These are phyloP conservation scores for Nothoprocta perdicaria DNA, from an alignment of 2,113 vertebrate genomes.

Conservation along the genomic window DNA sequence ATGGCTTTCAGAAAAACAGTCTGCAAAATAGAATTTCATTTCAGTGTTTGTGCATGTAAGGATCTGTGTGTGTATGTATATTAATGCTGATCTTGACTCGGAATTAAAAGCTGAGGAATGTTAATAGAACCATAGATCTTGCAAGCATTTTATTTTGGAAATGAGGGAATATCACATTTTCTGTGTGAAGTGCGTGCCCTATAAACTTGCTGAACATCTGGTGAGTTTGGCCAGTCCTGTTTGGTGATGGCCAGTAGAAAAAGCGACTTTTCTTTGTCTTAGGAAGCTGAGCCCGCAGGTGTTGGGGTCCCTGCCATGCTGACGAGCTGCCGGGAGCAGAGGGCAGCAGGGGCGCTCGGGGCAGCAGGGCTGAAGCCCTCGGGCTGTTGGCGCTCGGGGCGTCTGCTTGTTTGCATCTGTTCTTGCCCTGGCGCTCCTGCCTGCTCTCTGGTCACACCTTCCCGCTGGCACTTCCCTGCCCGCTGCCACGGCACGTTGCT, in stretches of 20 bases:
- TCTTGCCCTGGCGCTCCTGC: background rate
- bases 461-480: background rate
- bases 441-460: background rate
- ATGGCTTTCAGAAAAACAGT: background rate
- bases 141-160: background rate
- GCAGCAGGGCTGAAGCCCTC: background rate
- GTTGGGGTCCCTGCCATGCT: rapidly evolving
- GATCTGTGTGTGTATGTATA: background rate
- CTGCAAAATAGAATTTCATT: background rate
- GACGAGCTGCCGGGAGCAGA: background rate
- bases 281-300: background rate
- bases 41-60: background rate
- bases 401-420: background rate
- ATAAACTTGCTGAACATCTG: background rate
- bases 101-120: background rate
- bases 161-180: background rate
- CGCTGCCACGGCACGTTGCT: background rate
- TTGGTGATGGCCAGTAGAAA: background rate
- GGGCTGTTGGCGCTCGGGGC: rapidly evolving
- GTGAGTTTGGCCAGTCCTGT: background rate
- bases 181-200: background rate
- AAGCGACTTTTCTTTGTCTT: background rate
- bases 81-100: background rate
- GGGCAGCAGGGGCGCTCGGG: too few relatives aligned
- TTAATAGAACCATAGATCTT: background rate